Evolutionary conservation across 2,113 vertebrate species (phyloP), one percentile per base, ranked within the genome.

Genomic region (Pachyramphus minor): DNA sequence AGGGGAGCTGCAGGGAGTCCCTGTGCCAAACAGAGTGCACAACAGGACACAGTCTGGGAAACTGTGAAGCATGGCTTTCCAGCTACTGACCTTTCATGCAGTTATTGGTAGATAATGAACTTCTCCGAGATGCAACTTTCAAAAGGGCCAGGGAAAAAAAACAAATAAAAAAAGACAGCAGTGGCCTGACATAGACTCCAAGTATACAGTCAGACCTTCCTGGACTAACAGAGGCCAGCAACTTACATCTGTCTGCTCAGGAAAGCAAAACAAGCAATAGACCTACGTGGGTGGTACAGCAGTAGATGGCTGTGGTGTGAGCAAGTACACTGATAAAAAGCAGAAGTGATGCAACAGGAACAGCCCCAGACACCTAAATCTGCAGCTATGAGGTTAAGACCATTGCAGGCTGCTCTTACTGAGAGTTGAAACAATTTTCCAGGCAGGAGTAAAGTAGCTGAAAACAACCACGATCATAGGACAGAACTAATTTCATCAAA

Each of bases 291-390:
- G 78, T 2, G 0, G 58, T 19, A 69, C 0, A 44, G 84, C 55
- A 73, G 87, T 11, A 60, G 58, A 18, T 4, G 14, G 72, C 42
- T 80, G 75, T 6, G 67, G 68, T 31, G 59, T 11, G 44, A 92
- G 50, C n/a, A 71, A 68, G 55, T 5, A 49, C 6, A 0, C 20
- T 2, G 44, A 90, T 47, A 84, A 86, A 87, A 96, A 80, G 87
- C 74, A 96, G 92, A 93, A 96, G 86, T 79, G 80, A 86, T 30
- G 39, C 76, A 92, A 90, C 50, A 86, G 63, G 71, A 96, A 92
- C 53, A 74, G 77, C 5, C 24, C 0, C 71, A 93, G 81, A 89
- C 64, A 83, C 30, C 14, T 44, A 90, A 53, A 76, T 52, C 79
- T 86, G 39, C 3, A 52, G 56, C 15, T 33, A 55, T 3, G 4